A percentile compares a stretch with the other conserved stretches of the same genome.
phyloP scores from a whole-genome alignment of 1,140 invertebrate species.

The Colletes latitarsis region DNA sequence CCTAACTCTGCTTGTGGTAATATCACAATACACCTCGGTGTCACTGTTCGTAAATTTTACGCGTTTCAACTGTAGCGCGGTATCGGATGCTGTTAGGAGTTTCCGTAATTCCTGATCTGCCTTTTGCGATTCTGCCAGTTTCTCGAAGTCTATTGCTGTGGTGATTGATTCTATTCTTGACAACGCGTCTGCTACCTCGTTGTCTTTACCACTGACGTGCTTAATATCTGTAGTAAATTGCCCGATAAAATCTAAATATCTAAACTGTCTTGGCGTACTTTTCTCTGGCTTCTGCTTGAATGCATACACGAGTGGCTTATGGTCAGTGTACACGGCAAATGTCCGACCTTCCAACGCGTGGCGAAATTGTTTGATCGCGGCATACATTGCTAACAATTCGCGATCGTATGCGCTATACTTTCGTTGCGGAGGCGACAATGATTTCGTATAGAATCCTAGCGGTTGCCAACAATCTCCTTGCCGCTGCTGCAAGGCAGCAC shows the following conservation, averaged over 20 bases:
- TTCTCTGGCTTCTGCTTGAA: background rate
- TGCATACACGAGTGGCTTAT: background rate
- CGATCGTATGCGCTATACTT: slow-evolving; percentile 11
- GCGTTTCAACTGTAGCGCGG: background rate
- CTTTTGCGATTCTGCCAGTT: background rate
- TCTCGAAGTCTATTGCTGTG: background rate
- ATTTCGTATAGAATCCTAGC: background rate
- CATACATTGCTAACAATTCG: background rate
- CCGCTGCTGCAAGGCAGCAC: slow-evolving; percentile 8
- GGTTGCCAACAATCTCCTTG: too few species aligned
- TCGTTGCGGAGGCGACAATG: background rate
- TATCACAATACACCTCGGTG: background rate
- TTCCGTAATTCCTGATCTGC: background rate
- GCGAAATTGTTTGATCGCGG: background rate
- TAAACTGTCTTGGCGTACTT: background rate
- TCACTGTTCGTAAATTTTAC: background rate
- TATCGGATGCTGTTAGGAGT: background rate
- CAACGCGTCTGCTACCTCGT: slow-evolving; percentile 5
- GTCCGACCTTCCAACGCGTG: background rate
- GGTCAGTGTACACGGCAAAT: slow-evolving; percentile 6
- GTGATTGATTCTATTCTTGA: background rate
- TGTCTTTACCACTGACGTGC: background rate
- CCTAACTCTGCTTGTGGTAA: background rate
- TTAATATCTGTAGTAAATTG: background rate
- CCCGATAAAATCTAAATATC: background rate